phyloP scores from a whole-genome alignment of 2,888 invertebrate genomes.

The Tineola bisselliella region DNA sequence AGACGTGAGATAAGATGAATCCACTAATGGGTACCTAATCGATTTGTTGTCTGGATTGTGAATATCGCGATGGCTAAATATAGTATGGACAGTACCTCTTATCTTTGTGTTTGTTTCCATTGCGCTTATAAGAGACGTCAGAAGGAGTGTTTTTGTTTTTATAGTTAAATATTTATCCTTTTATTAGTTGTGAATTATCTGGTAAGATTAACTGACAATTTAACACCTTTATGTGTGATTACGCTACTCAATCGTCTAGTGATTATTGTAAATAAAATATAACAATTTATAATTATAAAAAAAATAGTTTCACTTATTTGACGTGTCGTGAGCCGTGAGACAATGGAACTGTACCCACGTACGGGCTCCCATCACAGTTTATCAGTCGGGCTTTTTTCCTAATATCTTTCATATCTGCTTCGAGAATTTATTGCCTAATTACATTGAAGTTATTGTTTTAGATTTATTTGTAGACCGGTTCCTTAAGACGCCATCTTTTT shows the following conservation, averaged over 20 bases:
- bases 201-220: too few relatives aligned
- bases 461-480: slow-evolving; percentile 27
- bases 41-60: slow-evolving; percentile 38
- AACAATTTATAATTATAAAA: too few relatives aligned
- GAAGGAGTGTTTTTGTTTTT: too few relatives aligned
- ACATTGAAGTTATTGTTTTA: slow-evolving; percentile 38
- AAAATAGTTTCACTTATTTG: neutral
- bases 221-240: too few relatives aligned
- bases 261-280: too few relatives aligned
- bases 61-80: slow-evolving; percentile 33
- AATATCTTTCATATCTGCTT: slow-evolving; percentile 35
- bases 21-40: slow-evolving; percentile 28
- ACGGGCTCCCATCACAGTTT: slow-evolving; percentile 20
- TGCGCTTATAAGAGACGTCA: neutral
- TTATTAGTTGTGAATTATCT: too few relatives aligned
- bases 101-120: slow-evolving; percentile 6
- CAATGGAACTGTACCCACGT: slow-evolving; percentile 22
- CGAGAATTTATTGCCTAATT: slow-evolving; percentile 43
- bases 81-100: slow-evolving; percentile 20
- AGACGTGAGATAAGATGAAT: neutral
- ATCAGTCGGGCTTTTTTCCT: slow-evolving; percentile 23
- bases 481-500: neutral
- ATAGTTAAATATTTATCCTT: too few relatives aligned
- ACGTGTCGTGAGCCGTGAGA: neutral
- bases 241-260: too few relatives aligned